Percentiles rank a stretch among this genome's conserved stretches.
phyloP scores from a whole-genome alignment of 2,797 vertebrate genomes.

The Oryzias dopingdopingensis region DNA sequence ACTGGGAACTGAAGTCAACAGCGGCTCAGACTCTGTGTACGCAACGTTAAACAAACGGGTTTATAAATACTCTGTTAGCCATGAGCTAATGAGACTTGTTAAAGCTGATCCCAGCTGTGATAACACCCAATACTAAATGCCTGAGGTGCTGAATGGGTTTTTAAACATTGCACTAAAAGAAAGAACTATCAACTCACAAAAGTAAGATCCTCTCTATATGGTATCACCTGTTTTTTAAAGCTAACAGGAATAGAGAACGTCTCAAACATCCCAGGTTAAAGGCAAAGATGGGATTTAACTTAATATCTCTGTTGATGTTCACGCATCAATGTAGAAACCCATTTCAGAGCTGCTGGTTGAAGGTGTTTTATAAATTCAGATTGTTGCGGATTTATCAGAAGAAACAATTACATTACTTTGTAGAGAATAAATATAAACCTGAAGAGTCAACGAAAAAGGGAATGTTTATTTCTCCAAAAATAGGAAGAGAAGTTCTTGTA shows the following conservation, averaged over 20 bases:
- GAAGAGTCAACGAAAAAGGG: slow-evolving; percentile 10
- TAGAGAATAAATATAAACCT: neutral
- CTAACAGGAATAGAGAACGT: slow-evolving; percentile 18
- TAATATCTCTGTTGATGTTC: slow-evolving; percentile 12
- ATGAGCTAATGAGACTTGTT: slow-evolving; percentile 63
- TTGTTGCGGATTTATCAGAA: slow-evolving; percentile 2
- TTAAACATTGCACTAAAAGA: slow-evolving; percentile 35
- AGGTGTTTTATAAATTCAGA: slow-evolving; percentile 7
- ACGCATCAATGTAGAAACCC: neutral
- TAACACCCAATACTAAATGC: slow-evolving; percentile 31
- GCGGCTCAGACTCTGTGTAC: slow-evolving; percentile 12
- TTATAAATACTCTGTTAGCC: slow-evolving; percentile 39
- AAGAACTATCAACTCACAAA: slow-evolving; percentile 39
- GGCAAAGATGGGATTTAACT: slow-evolving; percentile 13
- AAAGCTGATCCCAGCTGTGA: slow-evolving; percentile 61
- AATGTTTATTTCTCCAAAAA: slow-evolving; percentile 13
- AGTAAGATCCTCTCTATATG: slow-evolving; percentile 38
- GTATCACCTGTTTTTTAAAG: slow-evolving; percentile 40
- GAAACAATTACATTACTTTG: slow-evolving; percentile 14
- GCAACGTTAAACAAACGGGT: slow-evolving; percentile 48
- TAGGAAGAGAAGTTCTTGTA: slow-evolving; percentile 3
- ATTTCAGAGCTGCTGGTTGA: neutral
- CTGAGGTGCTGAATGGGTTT: slow-evolving; percentile 48
- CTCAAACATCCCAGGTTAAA: slow-evolving; percentile 17
- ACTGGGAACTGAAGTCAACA: slow-evolving; percentile 1